A percentile compares a stretch with the other conserved stretches of the same genome.
phyloP scores from a whole-genome alignment of 2,797 vertebrate genomes.

The Hemibagrus guttatus region DNA sequence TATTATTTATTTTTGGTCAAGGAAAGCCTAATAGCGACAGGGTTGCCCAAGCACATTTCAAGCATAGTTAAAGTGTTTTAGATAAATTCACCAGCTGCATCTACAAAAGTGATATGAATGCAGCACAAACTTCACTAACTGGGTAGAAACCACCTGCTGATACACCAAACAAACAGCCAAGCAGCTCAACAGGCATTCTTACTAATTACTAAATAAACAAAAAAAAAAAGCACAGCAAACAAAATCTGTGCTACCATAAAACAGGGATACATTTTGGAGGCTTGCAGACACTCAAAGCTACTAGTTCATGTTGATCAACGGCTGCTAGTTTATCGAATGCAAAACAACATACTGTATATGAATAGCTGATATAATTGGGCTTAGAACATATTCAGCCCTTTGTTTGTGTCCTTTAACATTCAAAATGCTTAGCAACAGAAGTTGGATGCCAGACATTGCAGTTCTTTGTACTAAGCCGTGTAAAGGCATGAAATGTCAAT shows the following conservation, averaged over 20 bases:
- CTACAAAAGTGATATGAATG: background rate
- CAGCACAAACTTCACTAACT: background rate
- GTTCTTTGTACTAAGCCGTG: conserved; percentile 13
- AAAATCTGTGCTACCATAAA: background rate
- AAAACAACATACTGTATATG: background rate
- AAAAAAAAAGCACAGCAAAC: conserved; percentile 8
- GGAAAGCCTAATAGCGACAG: background rate
- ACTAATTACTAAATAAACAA: conserved; percentile 25
- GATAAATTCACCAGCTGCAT: background rate
- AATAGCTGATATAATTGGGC: conserved; percentile 47
- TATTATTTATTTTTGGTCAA: background rate
- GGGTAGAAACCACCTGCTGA: background rate
- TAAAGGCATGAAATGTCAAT: conserved; percentile 20
- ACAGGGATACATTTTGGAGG: background rate
- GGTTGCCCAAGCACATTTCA: background rate
- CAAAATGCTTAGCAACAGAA: conserved; percentile 67
- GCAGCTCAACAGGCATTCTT: background rate
- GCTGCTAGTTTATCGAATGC: background rate
- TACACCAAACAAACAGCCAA: background rate
- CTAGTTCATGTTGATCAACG: background rate
- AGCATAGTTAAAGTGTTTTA: background rate
- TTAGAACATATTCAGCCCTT: conserved; percentile 58
- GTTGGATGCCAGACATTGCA: conserved; percentile 6
- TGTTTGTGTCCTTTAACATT: conserved; percentile 51
- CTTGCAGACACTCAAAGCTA: background rate